phyloP scores from a whole-genome alignment of 1,140 invertebrate species.

The Musca vetustissima region DNA sequence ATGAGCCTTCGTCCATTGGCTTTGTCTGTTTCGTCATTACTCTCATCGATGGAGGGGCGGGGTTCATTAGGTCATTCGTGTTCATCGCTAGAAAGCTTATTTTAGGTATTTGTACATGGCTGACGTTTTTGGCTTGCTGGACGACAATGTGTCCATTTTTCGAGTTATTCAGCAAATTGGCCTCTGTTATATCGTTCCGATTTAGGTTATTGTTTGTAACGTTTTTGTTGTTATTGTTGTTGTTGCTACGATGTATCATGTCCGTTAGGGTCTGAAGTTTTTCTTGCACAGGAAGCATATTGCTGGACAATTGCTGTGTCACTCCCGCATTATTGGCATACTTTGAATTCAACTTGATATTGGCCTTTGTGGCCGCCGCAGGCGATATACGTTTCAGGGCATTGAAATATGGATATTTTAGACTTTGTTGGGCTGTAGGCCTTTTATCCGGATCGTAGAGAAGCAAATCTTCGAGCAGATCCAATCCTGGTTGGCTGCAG shows the following conservation, averaged over 20 bases:
- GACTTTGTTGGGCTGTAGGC: constrained; percentile 84
- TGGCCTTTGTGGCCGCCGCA: constrained; percentile 52
- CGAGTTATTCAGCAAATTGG: constrained; percentile 15
- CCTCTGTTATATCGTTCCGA: constrained; percentile 3
- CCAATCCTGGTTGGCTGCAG: constrained; percentile 79
- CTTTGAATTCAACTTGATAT: constrained; percentile 44
- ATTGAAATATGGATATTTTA: constrained; percentile 84
- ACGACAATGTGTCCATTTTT: constrained; percentile 20
- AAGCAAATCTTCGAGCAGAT: constrained; percentile 84
- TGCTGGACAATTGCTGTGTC: constrained; percentile 43
- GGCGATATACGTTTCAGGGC: constrained; percentile 58
- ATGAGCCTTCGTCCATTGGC: constrained; percentile 20
- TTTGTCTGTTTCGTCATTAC: constrained; percentile 27
- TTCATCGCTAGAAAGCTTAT: constrained; percentile 30
- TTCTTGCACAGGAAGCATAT: constrained; percentile 53
- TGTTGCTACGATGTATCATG: constrained; percentile 32
- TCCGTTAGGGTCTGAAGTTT: constrained; percentile 50
- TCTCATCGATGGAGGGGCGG: constrained; percentile 15
- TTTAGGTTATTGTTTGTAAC: constrained; percentile 22
- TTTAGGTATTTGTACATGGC: constrained; percentile 27
- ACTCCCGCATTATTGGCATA: constrained; percentile 48
- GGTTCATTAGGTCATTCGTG: constrained; percentile 1
- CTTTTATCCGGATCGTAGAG: constrained; percentile 91
- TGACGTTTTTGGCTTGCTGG: constrained; percentile 23
- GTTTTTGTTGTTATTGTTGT: constrained; percentile 27